These are phyloP conservation scores for Alosa sapidissima DNA, from an alignment of 2,797 vertebrate species.

Conservation along the genomic window DNA sequence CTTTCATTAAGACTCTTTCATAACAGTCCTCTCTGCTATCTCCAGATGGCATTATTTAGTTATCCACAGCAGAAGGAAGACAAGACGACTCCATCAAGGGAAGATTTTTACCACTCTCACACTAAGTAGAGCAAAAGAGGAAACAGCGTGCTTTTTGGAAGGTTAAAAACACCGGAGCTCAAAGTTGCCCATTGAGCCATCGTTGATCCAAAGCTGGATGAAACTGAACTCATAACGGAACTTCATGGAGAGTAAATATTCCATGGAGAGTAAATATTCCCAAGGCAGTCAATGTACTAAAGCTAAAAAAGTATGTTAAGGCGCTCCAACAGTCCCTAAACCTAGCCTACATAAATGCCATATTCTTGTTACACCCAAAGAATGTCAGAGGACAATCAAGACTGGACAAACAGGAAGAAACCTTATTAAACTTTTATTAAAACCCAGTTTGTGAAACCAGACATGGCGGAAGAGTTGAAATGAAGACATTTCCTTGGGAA, in stretches of 20 bases:
- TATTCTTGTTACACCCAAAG: constrained; percentile 1
- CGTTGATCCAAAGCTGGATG: not conserved
- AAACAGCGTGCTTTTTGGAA: not conserved
- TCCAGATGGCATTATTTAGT: not conserved
- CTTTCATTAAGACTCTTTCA: not conserved
- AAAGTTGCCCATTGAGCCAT: not conserved
- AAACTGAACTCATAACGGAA: not conserved
- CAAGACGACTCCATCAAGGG: not conserved
- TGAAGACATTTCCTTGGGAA: constrained; percentile 19
- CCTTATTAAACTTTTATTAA: constrained; percentile 5
- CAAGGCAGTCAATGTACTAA: not conserved
- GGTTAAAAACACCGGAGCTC: not conserved
- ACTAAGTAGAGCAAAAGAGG: not conserved
- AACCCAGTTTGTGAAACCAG: not conserved
- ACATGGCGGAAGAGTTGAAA: constrained; percentile 12
- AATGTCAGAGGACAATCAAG: not conserved
- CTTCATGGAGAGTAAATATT: not conserved
- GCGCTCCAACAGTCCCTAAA: too few relatives aligned
- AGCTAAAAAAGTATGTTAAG: not conserved
- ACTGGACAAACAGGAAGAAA: constrained; percentile 13
- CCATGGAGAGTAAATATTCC: not conserved
- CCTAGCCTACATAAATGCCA: not conserved
- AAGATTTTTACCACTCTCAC: not conserved
- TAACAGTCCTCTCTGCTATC: not conserved
- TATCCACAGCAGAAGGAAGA: not conserved